phyloP scores from a whole-genome alignment of 2,888 invertebrate genomes.

The Polyploca ridens region DNA sequence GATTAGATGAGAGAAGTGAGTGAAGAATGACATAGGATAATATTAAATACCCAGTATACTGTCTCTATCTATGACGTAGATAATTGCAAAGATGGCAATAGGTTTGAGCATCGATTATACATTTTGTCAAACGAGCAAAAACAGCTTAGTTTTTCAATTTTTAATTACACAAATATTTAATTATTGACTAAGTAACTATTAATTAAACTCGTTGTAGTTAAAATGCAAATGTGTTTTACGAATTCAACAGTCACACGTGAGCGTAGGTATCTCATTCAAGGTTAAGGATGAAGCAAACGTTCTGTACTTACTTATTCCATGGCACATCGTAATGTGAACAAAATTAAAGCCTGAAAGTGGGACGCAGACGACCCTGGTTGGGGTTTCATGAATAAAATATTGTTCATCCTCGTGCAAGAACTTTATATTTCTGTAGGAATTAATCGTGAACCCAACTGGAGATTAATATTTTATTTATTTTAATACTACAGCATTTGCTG shows the following conservation, averaged over 20 bases:
- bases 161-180: too few species aligned
- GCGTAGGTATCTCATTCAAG: neutral
- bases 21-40: too few species aligned
- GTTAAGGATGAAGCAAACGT: neutral
- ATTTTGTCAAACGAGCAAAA: too few species aligned
- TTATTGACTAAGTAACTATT: too few species aligned
- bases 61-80: too few species aligned
- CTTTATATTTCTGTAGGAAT: constrained; percentile 6
- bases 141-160: too few species aligned
- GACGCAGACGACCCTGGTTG: neutral
- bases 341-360: constrained; percentile 2
- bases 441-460: neutral
- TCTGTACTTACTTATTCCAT: neutral
- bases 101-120: too few species aligned
- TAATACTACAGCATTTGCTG: too few species aligned
- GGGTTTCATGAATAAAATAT: constrained; percentile 10
- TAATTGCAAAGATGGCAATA: too few species aligned
- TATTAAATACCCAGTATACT: too few species aligned
- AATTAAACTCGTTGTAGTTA: neutral
- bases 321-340: neutral
- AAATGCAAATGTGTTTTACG: neutral
- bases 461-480: neutral
- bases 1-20: too few species aligned
- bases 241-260: neutral
- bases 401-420: neutral